phyloP scores from a whole-genome alignment of 2,888 invertebrate species.

The Hymenopus coronatus region DNA sequence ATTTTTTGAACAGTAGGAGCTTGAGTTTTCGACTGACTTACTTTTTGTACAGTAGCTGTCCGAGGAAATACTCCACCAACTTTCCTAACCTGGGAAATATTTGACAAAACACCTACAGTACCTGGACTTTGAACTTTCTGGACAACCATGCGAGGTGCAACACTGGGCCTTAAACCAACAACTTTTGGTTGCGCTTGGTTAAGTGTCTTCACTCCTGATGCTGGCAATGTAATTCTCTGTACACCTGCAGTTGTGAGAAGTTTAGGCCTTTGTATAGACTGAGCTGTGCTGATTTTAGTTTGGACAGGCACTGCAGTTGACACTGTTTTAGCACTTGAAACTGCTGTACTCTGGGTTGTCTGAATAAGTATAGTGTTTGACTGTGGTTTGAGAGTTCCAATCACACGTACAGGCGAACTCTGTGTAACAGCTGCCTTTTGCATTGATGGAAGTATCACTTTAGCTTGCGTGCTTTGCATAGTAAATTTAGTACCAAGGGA shows the following conservation, averaged over 20 bases:
- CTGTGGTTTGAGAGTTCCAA: constrained; percentile 18
- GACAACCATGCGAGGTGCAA: constrained; percentile 23
- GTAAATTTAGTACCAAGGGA: constrained; percentile 22
- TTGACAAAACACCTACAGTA: constrained; percentile 1
- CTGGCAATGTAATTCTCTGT: constrained; percentile 12
- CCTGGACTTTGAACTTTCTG: constrained; percentile 19
- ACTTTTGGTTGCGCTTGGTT: constrained; percentile 6
- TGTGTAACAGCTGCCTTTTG: constrained; percentile 2
- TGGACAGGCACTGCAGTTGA: not conserved
- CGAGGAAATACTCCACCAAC: constrained; percentile 7
- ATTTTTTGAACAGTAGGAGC: not conserved
- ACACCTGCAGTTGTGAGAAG: constrained; percentile 13
- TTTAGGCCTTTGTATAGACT: constrained; percentile 7
- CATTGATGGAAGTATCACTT: constrained; percentile 26
- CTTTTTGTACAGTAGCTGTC: not conserved
- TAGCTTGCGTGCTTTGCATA: constrained; percentile 30
- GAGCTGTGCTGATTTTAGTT: not conserved
- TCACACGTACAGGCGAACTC: constrained; percentile 5
- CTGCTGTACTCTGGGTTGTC: constrained; percentile 19
- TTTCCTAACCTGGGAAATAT: constrained; percentile 19
- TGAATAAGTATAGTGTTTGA: constrained; percentile 27
- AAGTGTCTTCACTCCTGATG: not conserved
- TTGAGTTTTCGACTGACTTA: not conserved
- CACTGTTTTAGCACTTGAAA: not conserved
- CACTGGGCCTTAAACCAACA: not conserved